A percentile compares a stretch with the other conserved stretches of the same genome.
Conservation (phyloP, 35 echinoderm and acorn worm genomes). For the Holothuria glaberrima region DNA sequence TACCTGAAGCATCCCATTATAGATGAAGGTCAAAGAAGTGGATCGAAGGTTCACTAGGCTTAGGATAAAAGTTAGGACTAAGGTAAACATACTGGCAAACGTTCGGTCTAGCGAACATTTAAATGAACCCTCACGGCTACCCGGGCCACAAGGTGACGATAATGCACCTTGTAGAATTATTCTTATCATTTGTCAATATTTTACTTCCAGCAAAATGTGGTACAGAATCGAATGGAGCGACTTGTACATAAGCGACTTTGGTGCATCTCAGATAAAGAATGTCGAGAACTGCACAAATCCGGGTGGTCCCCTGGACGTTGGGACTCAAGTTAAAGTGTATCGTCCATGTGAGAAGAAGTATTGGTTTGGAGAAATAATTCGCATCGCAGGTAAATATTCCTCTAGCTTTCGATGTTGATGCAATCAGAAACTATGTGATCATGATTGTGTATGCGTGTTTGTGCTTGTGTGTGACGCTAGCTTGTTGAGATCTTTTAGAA, state of each 20-base stretch:
- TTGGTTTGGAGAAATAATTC: constrained; percentile 19
- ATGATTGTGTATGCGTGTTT: neutral
- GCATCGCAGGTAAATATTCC: neutral
- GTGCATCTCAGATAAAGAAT: neutral
- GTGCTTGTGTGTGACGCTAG: neutral
- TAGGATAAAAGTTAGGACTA: too few relatives aligned
- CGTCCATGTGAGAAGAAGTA: neutral
- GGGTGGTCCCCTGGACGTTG: neutral
- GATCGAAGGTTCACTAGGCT: too few relatives aligned
- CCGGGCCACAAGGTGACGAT: neutral
- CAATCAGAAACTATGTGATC: neutral
- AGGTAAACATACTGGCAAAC: too few relatives aligned
- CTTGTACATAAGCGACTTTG: neutral
- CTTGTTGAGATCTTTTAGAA: neutral
- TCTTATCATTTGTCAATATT: neutral
- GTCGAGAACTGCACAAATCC: neutral
- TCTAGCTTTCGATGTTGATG: neutral
- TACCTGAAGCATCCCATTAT: too few relatives aligned
- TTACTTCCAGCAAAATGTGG: constrained; percentile 15
- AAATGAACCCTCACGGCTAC: neutral
- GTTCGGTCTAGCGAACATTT: too few relatives aligned
- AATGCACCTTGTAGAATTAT: neutral
- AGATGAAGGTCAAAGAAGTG: too few relatives aligned
- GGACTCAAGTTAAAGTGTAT: neutral
- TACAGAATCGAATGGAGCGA: constrained; percentile 27